Conservation (phyloP, 1,140 invertebrate genomes). For the Luehdorfia chinensis region DNA sequence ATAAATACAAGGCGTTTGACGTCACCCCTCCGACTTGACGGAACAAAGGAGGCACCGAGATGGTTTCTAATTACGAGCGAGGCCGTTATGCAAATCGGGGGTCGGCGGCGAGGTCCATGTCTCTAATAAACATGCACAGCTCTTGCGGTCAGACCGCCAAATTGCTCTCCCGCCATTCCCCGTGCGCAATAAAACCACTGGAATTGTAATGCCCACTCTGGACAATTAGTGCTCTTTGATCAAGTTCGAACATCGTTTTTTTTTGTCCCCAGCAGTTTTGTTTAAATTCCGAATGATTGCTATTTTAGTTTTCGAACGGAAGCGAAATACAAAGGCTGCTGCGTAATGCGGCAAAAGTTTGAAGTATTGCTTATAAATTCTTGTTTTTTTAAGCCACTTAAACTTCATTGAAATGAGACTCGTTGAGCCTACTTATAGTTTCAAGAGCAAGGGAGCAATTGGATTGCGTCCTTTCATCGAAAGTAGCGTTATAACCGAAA, state of each 20-base stretch:
- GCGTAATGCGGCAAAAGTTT: constrained; percentile 11
- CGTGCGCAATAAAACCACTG: constrained; percentile 56
- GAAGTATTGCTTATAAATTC: constrained; percentile 6
- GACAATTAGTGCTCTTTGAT: constrained; percentile 57
- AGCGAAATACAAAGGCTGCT: constrained; percentile 10
- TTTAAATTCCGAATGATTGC: constrained; percentile 16
- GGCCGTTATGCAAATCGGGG: constrained; percentile 70
- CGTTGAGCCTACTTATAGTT: constrained; percentile 11
- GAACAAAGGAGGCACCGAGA: constrained; percentile 66
- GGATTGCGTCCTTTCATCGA: constrained; percentile 7
- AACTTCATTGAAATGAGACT: constrained; percentile 7
- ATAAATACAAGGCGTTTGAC: constrained; percentile 63
- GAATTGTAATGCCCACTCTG: constrained; percentile 41
- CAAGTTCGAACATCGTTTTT: constrained; percentile 21
- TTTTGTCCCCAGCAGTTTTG: constrained; percentile 5
- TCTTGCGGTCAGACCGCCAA: constrained; percentile 63
- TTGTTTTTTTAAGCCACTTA: constrained; percentile 15
- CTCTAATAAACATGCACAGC: constrained; percentile 69
- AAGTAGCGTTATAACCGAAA: too few species aligned
- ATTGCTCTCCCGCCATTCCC: constrained; percentile 53
- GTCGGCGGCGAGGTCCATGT: constrained; percentile 52
- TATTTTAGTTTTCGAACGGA: constrained; percentile 17
- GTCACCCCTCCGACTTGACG: constrained; percentile 50
- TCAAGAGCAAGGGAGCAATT: constrained; percentile 6
- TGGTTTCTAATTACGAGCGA: constrained; percentile 72